Evolutionary conservation across 2,888 invertebrate species (phyloP).

Genomic region (Argyresthia albistria): DNA sequence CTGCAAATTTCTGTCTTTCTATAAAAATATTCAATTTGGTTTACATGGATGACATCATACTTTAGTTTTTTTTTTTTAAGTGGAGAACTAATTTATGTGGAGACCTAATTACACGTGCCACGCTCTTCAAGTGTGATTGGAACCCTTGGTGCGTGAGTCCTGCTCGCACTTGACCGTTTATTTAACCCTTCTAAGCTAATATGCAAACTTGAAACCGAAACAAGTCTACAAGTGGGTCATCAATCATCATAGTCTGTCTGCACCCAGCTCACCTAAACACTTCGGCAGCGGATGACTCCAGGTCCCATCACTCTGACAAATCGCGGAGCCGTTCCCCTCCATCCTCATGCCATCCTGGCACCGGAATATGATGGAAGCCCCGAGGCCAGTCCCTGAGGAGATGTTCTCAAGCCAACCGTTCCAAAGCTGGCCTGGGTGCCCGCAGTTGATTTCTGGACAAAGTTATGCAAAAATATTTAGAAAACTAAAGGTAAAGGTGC

Average conservation of each 20-base stretch:
- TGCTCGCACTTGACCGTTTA: too few relatives aligned
- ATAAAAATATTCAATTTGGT: too few relatives aligned
- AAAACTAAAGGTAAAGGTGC: background rate
- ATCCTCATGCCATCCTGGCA: constrained; percentile 94
- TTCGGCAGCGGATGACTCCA: constrained; percentile 96
- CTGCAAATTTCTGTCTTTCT: too few relatives aligned
- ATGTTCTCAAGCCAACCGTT: constrained; percentile 97
- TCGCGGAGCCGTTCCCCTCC: constrained; percentile 89
- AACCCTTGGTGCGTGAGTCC: too few relatives aligned
- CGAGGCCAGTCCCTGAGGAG: constrained; percentile 90
- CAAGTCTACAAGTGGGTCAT: background rate
- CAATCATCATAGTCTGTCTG: background rate
- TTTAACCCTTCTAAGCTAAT: too few relatives aligned
- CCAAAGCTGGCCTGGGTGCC: constrained; percentile 92
- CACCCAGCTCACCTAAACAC: constrained; percentile 82
- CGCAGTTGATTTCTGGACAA: constrained; percentile 93
- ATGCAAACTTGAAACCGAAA: too few relatives aligned
- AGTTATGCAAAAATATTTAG: background rate
- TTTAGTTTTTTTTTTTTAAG: too few relatives aligned
- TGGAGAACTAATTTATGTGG: too few relatives aligned
- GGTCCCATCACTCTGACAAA: constrained; percentile 93
- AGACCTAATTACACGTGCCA: too few relatives aligned
- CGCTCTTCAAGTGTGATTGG: too few relatives aligned
- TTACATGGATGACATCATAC: too few relatives aligned
- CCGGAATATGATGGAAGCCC: constrained; percentile 93